A percentile compares a stretch with the other conserved stretches of the same genome.
Evolutionary conservation across 2,888 invertebrate species (phyloP).

Genomic region (Tiphia femorata): DNA sequence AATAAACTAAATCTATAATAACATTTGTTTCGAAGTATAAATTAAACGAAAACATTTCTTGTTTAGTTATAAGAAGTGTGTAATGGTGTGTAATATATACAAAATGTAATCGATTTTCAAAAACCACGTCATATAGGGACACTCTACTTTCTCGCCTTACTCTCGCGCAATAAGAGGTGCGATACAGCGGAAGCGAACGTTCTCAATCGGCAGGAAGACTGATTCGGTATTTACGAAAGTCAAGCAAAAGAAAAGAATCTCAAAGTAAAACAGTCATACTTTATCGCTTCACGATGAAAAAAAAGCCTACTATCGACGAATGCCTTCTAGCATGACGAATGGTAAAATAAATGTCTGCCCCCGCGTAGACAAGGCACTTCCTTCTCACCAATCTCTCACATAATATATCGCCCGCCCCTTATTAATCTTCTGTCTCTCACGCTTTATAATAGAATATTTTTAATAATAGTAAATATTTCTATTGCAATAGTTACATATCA

Average conservation of each 20-base stretch:
- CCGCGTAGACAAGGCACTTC: background rate
- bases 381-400: background rate
- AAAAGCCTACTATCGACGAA: too few species aligned
- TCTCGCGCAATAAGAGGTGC: too few species aligned
- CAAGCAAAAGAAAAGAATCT: background rate
- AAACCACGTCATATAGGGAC: conserved; percentile 59
- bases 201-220: background rate
- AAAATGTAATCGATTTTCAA: conserved; percentile 60
- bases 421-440: conserved; percentile 18
- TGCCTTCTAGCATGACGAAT: background rate
- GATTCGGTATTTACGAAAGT: background rate
- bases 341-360: background rate
- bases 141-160: conserved; percentile 29
- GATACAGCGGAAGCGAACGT: background rate
- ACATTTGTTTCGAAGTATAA: conserved; percentile 60
- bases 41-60: conserved; percentile 61
- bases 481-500: conserved; percentile 66
- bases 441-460: conserved; percentile 40
- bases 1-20: conserved; percentile 61
- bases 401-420: conserved; percentile 6
- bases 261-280: background rate
- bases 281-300: background rate
- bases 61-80: conserved; percentile 44
- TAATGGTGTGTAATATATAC: conserved; percentile 51
- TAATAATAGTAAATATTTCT: conserved; percentile 58